Evolutionary conservation across 1,140 invertebrate species (phyloP).

Genomic region (Musca vetustissima): DNA sequence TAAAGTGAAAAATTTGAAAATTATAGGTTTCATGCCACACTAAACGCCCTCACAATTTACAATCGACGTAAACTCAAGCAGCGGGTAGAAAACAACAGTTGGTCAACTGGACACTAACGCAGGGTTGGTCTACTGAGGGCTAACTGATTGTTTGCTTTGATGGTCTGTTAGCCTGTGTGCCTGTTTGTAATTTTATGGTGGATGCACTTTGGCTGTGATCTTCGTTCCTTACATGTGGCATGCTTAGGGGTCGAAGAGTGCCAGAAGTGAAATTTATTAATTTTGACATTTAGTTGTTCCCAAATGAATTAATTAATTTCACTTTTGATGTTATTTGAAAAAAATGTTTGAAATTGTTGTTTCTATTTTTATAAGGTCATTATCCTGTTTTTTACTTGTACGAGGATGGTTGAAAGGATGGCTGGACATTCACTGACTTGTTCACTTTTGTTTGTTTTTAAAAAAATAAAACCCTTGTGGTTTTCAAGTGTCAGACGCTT

Average conservation of each 20-base stretch:
- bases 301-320: slow-evolving; percentile 29
- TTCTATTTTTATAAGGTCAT: not conserved
- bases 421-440: slow-evolving; percentile 8
- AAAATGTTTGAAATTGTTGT: not conserved
- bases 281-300: slow-evolving; percentile 26
- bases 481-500: not conserved
- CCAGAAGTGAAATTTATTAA: slow-evolving; percentile 14
- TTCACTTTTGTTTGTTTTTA: slow-evolving; percentile 16
- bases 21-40: slow-evolving; percentile 13
- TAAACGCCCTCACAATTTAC: slow-evolving; percentile 3
- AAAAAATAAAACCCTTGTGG: not conserved
- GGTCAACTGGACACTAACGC: slow-evolving; percentile 1
- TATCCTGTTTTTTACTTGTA: slow-evolving; percentile 9
- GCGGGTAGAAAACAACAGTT: slow-evolving; percentile 18
- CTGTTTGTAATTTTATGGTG: no score
- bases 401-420: not conserved
- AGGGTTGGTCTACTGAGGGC: not conserved
- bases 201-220: no score
- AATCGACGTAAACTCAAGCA: no score
- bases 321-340: not conserved
- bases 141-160: no score
- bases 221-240: no score
- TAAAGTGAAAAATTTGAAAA: slow-evolving; percentile 20
- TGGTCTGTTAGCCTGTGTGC: no score
- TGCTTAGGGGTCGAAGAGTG: no score